Percentiles rank a stretch among this genome's conserved stretches.
These are phyloP conservation scores for Beroe ovata DNA, from an alignment of 37 sponge, comb jelly and placozoan species.

Conservation along the genomic window DNA sequence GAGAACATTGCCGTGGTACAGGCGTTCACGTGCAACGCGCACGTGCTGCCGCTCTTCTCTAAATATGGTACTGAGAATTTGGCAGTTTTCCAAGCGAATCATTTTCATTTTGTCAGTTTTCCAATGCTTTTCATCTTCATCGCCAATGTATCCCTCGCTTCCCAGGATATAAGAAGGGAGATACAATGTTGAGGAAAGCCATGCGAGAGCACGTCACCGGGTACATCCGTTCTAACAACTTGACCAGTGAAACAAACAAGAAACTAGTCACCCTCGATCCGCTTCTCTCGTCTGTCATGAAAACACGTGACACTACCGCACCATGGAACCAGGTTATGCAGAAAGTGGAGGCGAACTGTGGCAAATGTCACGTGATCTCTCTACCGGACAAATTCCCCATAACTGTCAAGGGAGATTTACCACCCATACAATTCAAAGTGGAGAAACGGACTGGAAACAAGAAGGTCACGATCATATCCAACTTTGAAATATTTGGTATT, in stretches of 20 bases:
- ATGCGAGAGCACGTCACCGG: not conserved
- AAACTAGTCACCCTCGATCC: constrained; percentile 23
- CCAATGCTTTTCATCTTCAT: too few species aligned
- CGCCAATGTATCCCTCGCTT: too few species aligned
- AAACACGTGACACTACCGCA: constrained; percentile 11
- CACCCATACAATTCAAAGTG: constrained; percentile 62
- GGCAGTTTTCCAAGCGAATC: not conserved
- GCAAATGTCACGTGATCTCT: constrained; percentile 34
- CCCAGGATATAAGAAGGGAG: constrained; percentile 48
- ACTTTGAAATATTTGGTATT: constrained; percentile 54
- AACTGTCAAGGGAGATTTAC: constrained; percentile 52
- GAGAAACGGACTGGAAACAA: constrained; percentile 66
- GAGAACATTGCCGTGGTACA: constrained; percentile 56
- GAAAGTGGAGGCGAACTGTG: constrained; percentile 40
- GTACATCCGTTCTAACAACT: constrained; percentile 12
- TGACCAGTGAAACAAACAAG: not conserved
- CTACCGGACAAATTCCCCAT: constrained; percentile 43
- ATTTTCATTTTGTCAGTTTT: not conserved
- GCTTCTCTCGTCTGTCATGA: not conserved
- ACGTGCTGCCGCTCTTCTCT: constrained; percentile 5
- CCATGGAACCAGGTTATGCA: constrained; percentile 45
- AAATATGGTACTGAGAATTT: not conserved
- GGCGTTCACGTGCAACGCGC: constrained; percentile 65
- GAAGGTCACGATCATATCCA: constrained; percentile 27
- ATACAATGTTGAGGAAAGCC: not conserved